Percentiles rank a stretch among this genome's conserved stretches.
phyloP scores from a whole-genome alignment of 2,113 vertebrate species.

The Hypanus sabinus region DNA sequence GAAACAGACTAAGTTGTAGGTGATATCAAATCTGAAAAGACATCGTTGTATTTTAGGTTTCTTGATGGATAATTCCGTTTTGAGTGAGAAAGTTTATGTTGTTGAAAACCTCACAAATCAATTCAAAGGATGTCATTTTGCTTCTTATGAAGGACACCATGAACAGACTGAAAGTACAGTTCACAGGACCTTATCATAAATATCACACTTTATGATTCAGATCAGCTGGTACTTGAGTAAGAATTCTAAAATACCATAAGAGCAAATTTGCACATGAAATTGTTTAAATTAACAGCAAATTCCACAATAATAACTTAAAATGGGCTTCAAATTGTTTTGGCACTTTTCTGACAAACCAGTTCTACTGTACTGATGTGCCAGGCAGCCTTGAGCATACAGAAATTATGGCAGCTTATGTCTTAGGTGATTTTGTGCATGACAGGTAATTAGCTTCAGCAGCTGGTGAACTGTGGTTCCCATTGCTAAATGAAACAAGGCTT shows the following conservation, averaged over 20 bases:
- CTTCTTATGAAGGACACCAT: not conserved
- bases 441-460: conserved; percentile 37
- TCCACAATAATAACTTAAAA: not conserved
- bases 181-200: not conserved
- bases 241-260: not conserved
- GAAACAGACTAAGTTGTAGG: not conserved
- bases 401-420: conserved; percentile 33
- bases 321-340: not conserved
- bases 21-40: not conserved
- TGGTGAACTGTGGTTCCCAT: conserved; percentile 33
- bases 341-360: not conserved
- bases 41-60: not conserved
- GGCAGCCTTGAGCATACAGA: conserved; percentile 11
- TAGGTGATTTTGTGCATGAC: conserved; percentile 33
- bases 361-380: conserved; percentile 15
- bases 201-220: not conserved
- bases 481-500: conserved; percentile 34
- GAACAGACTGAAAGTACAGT: not conserved
- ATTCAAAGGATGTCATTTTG: not conserved
- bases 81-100: not conserved
- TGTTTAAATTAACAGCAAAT: not conserved
- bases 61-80: not conserved
- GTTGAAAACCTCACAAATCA: not conserved
- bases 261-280: not conserved
- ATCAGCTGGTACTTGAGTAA: not conserved